These are phyloP conservation scores for Machimus rusticus DNA, from an alignment of 2,888 invertebrate genomes.

Conservation along the genomic window DNA sequence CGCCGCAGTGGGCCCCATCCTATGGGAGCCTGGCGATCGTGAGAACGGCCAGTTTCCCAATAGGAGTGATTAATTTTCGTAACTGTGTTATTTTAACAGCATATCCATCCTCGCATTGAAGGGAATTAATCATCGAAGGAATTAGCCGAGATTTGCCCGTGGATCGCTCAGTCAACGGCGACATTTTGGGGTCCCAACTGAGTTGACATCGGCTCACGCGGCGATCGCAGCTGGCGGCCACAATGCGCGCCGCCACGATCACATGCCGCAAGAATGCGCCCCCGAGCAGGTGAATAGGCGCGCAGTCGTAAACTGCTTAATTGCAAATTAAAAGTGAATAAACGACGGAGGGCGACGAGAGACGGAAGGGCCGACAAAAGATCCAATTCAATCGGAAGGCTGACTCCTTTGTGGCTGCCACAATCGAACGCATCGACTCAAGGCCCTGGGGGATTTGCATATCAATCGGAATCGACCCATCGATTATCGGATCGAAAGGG, in stretches of 20 bases:
- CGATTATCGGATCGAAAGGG: conserved; percentile 23
- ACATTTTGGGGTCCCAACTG: neutral
- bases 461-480: conserved; percentile 13
- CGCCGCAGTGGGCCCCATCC: neutral
- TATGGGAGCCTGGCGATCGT: neutral
- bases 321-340: conserved; percentile 28
- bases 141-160: neutral
- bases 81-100: neutral
- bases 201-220: neutral
- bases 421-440: neutral
- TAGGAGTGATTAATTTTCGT: conserved; percentile 26
- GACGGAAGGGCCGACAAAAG: neutral
- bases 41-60: conserved; percentile 1
- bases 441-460: conserved; percentile 1
- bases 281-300: neutral
- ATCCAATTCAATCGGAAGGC: neutral
- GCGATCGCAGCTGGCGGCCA: neutral
- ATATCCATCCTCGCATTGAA: neutral
- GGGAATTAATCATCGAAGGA: conserved; percentile 17
- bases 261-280: neutral
- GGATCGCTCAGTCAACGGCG: neutral
- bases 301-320: conserved; percentile 3
- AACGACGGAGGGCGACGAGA: neutral
- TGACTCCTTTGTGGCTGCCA: neutral
- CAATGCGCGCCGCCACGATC: neutral